Conservation (phyloP, 2,888 invertebrate genomes). For the Agonum fuliginosum region DNA sequence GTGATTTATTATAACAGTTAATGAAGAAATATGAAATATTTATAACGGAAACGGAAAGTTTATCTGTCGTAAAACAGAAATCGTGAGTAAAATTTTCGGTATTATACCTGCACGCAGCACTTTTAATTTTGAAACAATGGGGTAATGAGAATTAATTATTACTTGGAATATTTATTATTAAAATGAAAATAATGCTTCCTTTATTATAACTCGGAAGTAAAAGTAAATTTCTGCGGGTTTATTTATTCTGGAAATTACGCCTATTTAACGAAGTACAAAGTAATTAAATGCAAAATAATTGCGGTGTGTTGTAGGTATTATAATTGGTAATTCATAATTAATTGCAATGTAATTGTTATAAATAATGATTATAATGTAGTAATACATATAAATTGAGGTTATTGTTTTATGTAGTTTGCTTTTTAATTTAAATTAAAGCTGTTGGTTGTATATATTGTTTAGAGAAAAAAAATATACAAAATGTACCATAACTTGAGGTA, state of each 20-base stretch:
- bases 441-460: too few species aligned
- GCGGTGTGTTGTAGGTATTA: too few species aligned
- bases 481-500: too few species aligned
- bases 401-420: too few species aligned
- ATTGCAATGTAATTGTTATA: not conserved
- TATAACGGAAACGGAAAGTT: constrained; percentile 22
- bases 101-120: constrained; percentile 14
- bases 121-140: constrained; percentile 37
- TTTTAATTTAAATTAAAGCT: too few species aligned
- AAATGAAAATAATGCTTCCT: constrained; percentile 25
- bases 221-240: constrained; percentile 1
- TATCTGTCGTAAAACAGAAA: constrained; percentile 6
- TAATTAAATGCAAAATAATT: too few species aligned
- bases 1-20: not conserved
- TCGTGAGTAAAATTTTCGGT: constrained; percentile 19
- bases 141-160: constrained; percentile 15
- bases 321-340: not conserved
- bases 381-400: too few species aligned
- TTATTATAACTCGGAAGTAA: constrained; percentile 17
- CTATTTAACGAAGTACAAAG: not conserved
- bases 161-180: constrained; percentile 3
- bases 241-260: constrained; percentile 2
- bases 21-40: constrained; percentile 4
- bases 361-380: too few species aligned
- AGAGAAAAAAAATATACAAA: too few species aligned